Percentiles rank a stretch among this genome's conserved stretches.
Evolutionary conservation across 2,888 invertebrate species (phyloP).

Genomic region (Tupiocoris notatus): DNA sequence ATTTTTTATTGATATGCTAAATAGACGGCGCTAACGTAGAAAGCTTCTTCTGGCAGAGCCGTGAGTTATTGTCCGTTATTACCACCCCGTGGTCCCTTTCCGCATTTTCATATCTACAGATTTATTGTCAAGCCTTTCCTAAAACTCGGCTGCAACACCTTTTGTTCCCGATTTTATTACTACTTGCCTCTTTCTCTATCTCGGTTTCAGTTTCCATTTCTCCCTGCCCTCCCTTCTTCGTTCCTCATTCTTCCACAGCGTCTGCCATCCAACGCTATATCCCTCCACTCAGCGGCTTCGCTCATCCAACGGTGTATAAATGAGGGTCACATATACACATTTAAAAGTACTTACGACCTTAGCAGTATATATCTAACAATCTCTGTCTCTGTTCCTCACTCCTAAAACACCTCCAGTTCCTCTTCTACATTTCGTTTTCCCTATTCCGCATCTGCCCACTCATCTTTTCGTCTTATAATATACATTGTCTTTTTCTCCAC

Average conservation of each 20-base stretch:
- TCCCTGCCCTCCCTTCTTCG: constrained; percentile 7
- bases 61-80: constrained; percentile 48
- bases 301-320: constrained; percentile 18
- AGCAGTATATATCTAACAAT: constrained; percentile 28
- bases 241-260: too few species aligned
- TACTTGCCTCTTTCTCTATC: constrained; percentile 30
- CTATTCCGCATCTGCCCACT: too few species aligned
- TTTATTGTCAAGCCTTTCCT: constrained; percentile 47
- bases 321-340: constrained; percentile 41
- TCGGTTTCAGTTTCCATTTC: background rate
- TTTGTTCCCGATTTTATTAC: constrained; percentile 45
- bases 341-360: constrained; percentile 40
- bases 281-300: background rate
- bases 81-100: constrained; percentile 43
- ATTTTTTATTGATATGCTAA: constrained; percentile 51
- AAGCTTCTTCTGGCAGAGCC: constrained; percentile 45
- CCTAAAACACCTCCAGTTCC: constrained; percentile 3
- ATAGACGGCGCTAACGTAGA: constrained; percentile 48
- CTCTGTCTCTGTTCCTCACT: constrained; percentile 6
- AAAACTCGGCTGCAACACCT: constrained; percentile 44
- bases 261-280: background rate
- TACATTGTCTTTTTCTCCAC: background rate
- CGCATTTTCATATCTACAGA: constrained; percentile 48
- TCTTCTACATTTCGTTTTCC: background rate
- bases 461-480: too few species aligned